Evolutionary conservation across 2,797 vertebrate genomes (phyloP), one percentile per base, ranked within the genome.

Genomic region (Eidolon dupreanum): DNA sequence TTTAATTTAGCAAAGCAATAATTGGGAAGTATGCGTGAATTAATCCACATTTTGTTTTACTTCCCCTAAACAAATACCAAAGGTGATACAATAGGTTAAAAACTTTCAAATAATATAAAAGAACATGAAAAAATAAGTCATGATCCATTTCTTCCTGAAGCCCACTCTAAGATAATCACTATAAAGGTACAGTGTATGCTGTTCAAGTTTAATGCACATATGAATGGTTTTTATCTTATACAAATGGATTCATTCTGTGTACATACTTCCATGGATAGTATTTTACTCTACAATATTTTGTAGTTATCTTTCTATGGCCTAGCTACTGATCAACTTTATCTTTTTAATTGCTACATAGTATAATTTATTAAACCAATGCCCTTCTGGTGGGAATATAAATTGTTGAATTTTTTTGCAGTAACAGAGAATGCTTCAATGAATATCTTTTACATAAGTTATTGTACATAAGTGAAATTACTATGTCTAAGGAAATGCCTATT

Each of bases 41-140:
- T 22, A 63, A 59, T 85, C 43, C 43, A 79, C 24, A 81, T 59
- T 88, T 88, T 81, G 16, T 87, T 77, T 94, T 86, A 93, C 13
- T 93, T 17, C 41, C 26, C 41, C 59, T 16, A 86, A 93, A 41
- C 28, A 91, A 75, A 61, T 78, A 61, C 43, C 15, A 91, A 96
- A 65, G 20, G 20, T 87, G 82, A 91, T 10, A 82, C 6, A 75
- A 7, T 26, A 93, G 38, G 43, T 91, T 85, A 59, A 79, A 96
- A 89, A 73, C 73, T 61, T 70, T 28, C 41, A 53, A 90, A 79
- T 26, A 46, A 46, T 55, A 53, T 63, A 31, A 43, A 88, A 78
- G 16, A 77, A 19, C 46, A 85, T 8, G 24, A 77, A 85, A 82
- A 83, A 82, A 41, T 49, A 61, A 49, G 24, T 63, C 13, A 36